Base-by-base conservation (phyloP, 2,888 invertebrate species). In the Macroteleia sp. region DNA sequence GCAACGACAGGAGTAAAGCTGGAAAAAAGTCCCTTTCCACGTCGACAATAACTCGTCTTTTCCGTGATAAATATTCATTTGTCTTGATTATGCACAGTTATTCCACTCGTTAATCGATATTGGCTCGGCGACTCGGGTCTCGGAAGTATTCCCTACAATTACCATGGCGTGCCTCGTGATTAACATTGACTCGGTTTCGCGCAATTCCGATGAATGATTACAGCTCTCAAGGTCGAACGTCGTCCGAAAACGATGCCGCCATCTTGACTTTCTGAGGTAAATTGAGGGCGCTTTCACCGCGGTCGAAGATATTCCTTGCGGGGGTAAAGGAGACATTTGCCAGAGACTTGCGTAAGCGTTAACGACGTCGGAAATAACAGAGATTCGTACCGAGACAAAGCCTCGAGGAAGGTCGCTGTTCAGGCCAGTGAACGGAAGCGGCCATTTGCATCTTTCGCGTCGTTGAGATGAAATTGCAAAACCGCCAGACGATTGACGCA, bases 391-490 rank as follows among this genome's bases (percentile, higher is more conserved):
- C 61, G 77, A 75, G 71, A 71, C 66, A 74, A 66, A 77, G 70
- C 70, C 80, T 46, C 81, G 54, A 56, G 80, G 80, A 83, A 84
- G 81, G 84, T 83, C 83, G 66, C 34, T 79, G 77, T 82, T 22
- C 81, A 67, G 83, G 84, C 84, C 81, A 79, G 77, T 81, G 83
- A 85, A 85, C 85, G 84, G 78, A 74, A 70, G 41, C 22, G 17
- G 34, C 42, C 52, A 56, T 77, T 61, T 67, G 52, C 57, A 56
- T 46, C n/a, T n/a, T n/a, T n/a, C n/a, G n/a, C n/a, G n/a, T n/a
- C n/a, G n/a, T n/a, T n/a, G n/a, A n/a, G n/a, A n/a, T n/a, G n/a
- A n/a, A n/a, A n/a, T n/a, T n/a, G n/a, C n/a, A n/a, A n/a, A n/a
- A n/a, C n/a, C n/a, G n/a, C n/a, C n/a, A n/a, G n/a, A n/a, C n/a